Conservation (phyloP, 64 coral and sea anemone species). For the Dendrophyllia cribrosa region DNA sequence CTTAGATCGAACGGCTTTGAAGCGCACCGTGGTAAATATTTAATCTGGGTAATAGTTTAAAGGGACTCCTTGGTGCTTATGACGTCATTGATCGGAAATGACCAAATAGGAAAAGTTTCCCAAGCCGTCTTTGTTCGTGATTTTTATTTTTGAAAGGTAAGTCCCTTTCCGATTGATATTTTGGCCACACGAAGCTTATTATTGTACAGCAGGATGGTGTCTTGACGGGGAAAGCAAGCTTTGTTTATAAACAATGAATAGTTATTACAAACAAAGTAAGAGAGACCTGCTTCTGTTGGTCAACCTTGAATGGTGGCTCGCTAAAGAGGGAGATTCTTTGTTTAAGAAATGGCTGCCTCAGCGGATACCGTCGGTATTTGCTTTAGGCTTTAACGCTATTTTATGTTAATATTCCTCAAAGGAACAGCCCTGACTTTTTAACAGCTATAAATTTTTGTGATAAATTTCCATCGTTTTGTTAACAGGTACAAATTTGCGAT, state of each 20-base stretch:
- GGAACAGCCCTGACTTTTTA: too few species aligned
- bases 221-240: background rate
- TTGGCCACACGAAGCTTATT: background rate
- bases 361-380: background rate
- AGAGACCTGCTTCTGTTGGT: conserved; percentile 6
- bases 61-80: conserved; percentile 1
- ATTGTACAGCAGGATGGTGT: background rate
- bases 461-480: background rate
- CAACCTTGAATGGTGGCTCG: background rate
- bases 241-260: conserved; percentile 35
- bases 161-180: background rate
- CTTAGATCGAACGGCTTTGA: background rate
- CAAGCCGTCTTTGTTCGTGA: background rate
- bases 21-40: conserved; percentile 26
- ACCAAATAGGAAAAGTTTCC: conserved; percentile 32
- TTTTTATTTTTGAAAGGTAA: conserved; percentile 37
- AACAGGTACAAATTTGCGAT: conserved; percentile 43
- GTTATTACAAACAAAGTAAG: conserved; percentile 50
- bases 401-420: background rate
- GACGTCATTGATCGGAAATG: conserved; percentile 53
- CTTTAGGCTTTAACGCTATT: background rate
- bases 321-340: background rate
- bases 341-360: background rate
- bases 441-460: background rate
- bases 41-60: conserved; percentile 3